Evolutionary conservation across 2,113 vertebrate species (phyloP), one percentile per base, ranked within the genome.

Genomic region (Tragelaphus scriptus): DNA sequence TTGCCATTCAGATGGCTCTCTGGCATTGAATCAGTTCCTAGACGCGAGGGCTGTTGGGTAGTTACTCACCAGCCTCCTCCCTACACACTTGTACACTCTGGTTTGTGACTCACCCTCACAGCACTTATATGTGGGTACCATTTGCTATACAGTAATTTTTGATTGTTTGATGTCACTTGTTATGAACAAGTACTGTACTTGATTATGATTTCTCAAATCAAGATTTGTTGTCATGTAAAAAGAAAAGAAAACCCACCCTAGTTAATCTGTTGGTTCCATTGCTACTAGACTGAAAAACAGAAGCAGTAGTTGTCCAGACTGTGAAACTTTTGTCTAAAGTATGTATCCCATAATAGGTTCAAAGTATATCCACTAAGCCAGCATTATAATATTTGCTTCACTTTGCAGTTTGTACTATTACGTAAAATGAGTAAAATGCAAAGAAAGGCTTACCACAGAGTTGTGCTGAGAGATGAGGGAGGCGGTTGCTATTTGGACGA

Each of bases 1-100:
- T 98, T 95, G 97, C 94, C 16, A 51, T 94, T 86, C 98, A 97
- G 97, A 98, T 98, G 98, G 97, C 98, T 98, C 97, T 96, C 90
- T 98, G 98, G 98, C 98, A 97, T 82, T 79, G 55, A 98, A 95
- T 98, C 98, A 89, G 93, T 98, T 97, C 94, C 93, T 98, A 13
- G 96, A 98, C 97, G 95, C 90, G 97, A 98, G 90, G 47, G 13
- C 97, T 97, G 94, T 95, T 94, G 85, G 97, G 97, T 96, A 65
- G 94, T 98, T 94, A 98, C 97, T 98, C 97, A 95, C 95, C 90
- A 81, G 95, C 97, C 94, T 94, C 97, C 94, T 94, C 89, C 94
- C 96, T 51, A 23, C 53, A 82, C 85, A 30, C 90, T 95, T 94
- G 75, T 92, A 58, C 84, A 81, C 13, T 59, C 97, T 90, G 96